Percentiles rank a stretch among this genome's conserved stretches.
Evolutionary conservation across 2,113 vertebrate genomes (phyloP).

Genomic region (Felis chaus): DNA sequence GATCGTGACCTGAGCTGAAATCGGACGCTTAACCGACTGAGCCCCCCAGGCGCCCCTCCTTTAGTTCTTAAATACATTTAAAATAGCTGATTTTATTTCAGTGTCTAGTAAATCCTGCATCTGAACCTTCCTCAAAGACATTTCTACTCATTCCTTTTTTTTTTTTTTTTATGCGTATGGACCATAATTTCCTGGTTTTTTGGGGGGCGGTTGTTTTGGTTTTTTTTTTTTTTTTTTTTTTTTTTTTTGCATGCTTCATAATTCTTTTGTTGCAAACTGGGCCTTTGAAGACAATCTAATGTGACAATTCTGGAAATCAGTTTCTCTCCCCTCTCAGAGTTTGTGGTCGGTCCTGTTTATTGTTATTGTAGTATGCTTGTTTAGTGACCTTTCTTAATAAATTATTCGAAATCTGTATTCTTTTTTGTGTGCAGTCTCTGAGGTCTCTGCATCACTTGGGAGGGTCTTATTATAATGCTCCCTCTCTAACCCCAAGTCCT

Average conservation of each 20-base stretch:
- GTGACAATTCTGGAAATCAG: not conserved
- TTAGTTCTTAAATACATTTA: slow-evolving; percentile 3
- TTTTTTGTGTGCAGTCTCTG: not conserved
- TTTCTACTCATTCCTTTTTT: not conserved
- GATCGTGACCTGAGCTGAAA: no score
- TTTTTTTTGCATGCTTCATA: not conserved
- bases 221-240: not conserved
- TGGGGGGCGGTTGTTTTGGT: not conserved
- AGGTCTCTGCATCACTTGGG: not conserved
- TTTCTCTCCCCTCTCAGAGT: not conserved
- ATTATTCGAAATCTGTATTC: not conserved
- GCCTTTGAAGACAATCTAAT: not conserved
- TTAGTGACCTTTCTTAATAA: not conserved
- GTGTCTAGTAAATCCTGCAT: not conserved
- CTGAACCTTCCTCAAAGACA: not conserved
- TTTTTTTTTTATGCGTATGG: not conserved
- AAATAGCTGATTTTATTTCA: not conserved
- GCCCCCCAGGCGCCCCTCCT: not conserved
- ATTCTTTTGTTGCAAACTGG: not conserved
- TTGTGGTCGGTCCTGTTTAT: not conserved
- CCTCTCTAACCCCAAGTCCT: not conserved
- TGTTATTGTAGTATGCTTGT: not conserved
- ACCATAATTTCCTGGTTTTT: not conserved
- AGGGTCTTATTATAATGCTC: not conserved
- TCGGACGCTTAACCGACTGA: no score